Percentiles rank a stretch among this genome's conserved stretches.
phyloP scores from a whole-genome alignment of 2,113 vertebrate species.

The Cygnus atratus region DNA sequence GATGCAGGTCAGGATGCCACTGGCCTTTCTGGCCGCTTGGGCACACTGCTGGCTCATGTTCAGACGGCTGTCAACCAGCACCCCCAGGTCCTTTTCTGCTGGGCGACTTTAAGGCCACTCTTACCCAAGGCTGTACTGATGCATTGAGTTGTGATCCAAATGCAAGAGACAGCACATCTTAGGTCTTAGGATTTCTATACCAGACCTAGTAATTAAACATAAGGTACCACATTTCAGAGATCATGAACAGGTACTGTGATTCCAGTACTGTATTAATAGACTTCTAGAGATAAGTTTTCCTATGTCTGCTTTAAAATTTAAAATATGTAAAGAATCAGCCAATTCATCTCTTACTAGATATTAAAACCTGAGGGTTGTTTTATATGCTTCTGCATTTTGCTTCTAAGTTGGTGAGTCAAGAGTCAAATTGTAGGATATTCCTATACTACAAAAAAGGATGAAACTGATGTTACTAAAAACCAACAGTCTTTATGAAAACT shows the following conservation, averaged over 20 bases:
- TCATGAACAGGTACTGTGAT: background rate
- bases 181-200: background rate
- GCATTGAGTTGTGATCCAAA: no score
- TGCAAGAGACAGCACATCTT: no score
- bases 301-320: no score
- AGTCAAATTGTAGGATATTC: background rate
- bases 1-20: background rate
- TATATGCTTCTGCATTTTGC: background rate
- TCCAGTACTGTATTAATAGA: background rate
- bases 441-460: background rate
- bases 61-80: background rate
- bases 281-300: background rate
- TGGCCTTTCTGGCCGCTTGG: background rate
- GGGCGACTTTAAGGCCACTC: no score
- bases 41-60: background rate
- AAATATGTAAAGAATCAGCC: background rate
- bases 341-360: background rate
- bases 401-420: background rate
- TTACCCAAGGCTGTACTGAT: no score
- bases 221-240: background rate
- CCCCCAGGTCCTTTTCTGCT: no score
- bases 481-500: background rate
- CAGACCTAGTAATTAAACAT: background rate
- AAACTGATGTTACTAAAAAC: background rate
- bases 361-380: background rate